Evolutionary conservation across 2,888 invertebrate genomes (phyloP), one percentile per base, ranked within the genome.

Genomic region (Colletes collaris): DNA sequence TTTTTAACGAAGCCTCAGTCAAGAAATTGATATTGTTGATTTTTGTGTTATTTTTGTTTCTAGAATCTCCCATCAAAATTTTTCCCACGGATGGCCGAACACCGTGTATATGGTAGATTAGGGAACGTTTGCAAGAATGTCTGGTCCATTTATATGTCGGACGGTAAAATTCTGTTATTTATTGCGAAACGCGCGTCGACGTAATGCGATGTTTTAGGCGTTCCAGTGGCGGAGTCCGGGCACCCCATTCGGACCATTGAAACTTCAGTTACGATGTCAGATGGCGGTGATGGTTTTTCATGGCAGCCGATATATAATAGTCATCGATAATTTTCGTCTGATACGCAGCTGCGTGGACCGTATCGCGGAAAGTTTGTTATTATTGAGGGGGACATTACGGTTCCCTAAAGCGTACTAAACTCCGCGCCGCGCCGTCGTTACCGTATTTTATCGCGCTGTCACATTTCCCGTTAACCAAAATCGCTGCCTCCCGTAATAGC

Each of bases 391-490:
- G 70, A 19, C 40, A 49, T 62, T 78, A 69, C 49, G 35, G 64
- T 64, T 59, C 55, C 70, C 78, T 44, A 44, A 79, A 70, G 74
- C 64, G 70, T 50, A 50, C 53, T 70, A 70, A 79, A 79, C 65
- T 70, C 72, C 35, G 27, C 35, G 63, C 52, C 46, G 19, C 52
- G 56, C 40, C 4, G 40, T 40, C 40, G 62, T 66, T 81, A 74
- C 55, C 62, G 52, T 67, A 79, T 58, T 74, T 81, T 79, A 70
- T 63, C 56, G 55, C 75, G 64, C 53, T 70, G 70, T 75, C 69
- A 65, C 68, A 64, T 65, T 68, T 46, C 52, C 70, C 60, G 64
- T 75, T 75, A 74, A 63, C 69, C 64, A 59, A 79, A 81, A 79
- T 80, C 62, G 72, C 58, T 16, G 13, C 8, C 68, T 19, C n/a